Evolutionary conservation across 2,888 invertebrate genomes (phyloP).

Genomic region (Orthonevra nobilis): DNA sequence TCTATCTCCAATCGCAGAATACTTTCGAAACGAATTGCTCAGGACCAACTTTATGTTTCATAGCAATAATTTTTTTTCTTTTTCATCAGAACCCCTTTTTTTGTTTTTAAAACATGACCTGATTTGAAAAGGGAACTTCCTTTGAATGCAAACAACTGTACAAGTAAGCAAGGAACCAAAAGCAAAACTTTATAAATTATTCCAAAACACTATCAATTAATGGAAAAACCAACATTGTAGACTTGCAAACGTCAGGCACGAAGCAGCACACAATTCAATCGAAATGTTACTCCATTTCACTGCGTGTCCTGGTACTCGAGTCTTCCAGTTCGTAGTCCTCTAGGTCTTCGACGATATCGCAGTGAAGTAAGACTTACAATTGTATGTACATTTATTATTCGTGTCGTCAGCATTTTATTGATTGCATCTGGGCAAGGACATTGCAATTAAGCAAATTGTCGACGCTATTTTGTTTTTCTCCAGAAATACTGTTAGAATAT

Average conservation of each 20-base stretch:
- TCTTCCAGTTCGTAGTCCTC: background rate
- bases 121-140: too few species aligned
- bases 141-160: background rate
- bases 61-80: too few species aligned
- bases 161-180: background rate
- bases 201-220: background rate
- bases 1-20: too few species aligned
- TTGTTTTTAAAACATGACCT: too few species aligned
- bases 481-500: too few species aligned
- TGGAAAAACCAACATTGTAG: background rate
- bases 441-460: conserved; percentile 36
- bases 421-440: conserved; percentile 14
- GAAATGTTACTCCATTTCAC: background rate
- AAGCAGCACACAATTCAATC: conserved; percentile 1
- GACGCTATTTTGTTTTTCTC: background rate
- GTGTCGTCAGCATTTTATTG: conserved; percentile 19
- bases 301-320: background rate
- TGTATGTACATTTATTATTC: conserved; percentile 7
- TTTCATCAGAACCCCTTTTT: too few species aligned
- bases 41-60: too few species aligned
- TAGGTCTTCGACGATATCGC: too few species aligned
- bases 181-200: background rate
- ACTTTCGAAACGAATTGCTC: too few species aligned
- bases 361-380: conserved; percentile 4
- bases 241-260: background rate